Base-by-base conservation (phyloP, 30 jellyfish, hydroid and myxozoan species). In the Cassiopea xamachana region DNA sequence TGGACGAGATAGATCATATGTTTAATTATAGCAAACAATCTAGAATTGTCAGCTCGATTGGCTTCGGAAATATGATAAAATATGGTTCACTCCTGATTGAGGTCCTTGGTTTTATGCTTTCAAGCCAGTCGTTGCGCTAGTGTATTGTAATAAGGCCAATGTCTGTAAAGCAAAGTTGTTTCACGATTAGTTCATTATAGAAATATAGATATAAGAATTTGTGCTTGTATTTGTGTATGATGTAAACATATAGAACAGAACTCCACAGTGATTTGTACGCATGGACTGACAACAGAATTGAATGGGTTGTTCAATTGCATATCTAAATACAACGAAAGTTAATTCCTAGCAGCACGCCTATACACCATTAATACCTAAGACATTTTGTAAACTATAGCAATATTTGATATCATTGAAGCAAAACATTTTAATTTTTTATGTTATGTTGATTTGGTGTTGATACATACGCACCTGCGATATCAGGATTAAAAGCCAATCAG, bases 361-460 rank as follows among this genome's bases (percentile, higher is more conserved):
- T 27, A 71, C 17, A 15, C 80, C 80, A 43, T 14, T 18, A 43
- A 14, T 71, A 19, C 39, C 55, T 71, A 71, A 71, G 50, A 71
- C 17, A 71, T 71, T 71, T 71, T 18, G 50, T 19, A 71, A 71
- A 71, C 80, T 71, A 12, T 4, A 55, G 27, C 15, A 43, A 71
- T 18, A 55, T 19, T 71, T 71, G 15, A 19, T 71, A 71, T 71
- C 80, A 71, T 55, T 71, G 18, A 71, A 71, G 12, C 7, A 7
- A 71, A 71, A 71, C 80, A 71, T 71, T 71, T 71, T 71, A 71
- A 71, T 16, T 18, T 71, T 71, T 71, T 2, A 71, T 71, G 7
- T 71, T 14, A 71, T 2, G 2, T 6, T 71, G 27, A 71, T 71
- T 71, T 71, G 50, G 2, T 71, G 80, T 71, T 71, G 50, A 71